Evolutionary conservation across 2,888 invertebrate genomes (phyloP), one percentile per base, ranked within the genome.

Genomic region (Gastracanthus pulcherrimus): DNA sequence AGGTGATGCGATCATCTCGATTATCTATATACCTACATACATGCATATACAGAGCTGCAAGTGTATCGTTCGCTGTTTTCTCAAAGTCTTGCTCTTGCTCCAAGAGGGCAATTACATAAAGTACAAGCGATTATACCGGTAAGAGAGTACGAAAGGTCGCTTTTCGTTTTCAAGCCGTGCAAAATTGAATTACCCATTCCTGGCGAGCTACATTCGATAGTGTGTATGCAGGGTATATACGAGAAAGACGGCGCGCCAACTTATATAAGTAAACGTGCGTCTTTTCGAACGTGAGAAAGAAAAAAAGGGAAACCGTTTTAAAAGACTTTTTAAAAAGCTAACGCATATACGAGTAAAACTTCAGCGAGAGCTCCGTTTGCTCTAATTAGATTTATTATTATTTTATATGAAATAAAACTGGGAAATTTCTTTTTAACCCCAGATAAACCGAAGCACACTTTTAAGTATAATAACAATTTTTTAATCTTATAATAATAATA

Each of bases 171-270:
- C 45, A 62, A 76, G 58, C 13, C 41, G 81, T 66, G 78, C 78
- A 76, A 85, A 87, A 87, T 86, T 86, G 84, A 86, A 86, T 85
- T 84, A 74, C 81, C 38, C 72, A n/a, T 60, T n/a, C 31, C 19
- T 51, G 3, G 19, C 9, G 31, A 23, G 55, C 29, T 23, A 2
- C 7, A 0, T 6, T 5, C n/a, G 0, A 5, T 1, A 13, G 29
- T 9, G 6, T 23, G n/a, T 62, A 41, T 45, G 19, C 1, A 16
- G n/a, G 23, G 7, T 23, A 5, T 26, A 19, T 19, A n/a, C 36
- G 36, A n/a, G 13, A 31, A 16, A 38, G 29, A 60, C 29, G 34
- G n/a, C n/a, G n/a, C n/a, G n/a, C n/a, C n/a, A n/a, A n/a, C n/a
- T n/a, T n/a, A n/a, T n/a, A n/a, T n/a, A n/a, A n/a, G n/a, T n/a